Conservation (phyloP, 2,797 vertebrate species). For the Tapirus indicus region DNA sequence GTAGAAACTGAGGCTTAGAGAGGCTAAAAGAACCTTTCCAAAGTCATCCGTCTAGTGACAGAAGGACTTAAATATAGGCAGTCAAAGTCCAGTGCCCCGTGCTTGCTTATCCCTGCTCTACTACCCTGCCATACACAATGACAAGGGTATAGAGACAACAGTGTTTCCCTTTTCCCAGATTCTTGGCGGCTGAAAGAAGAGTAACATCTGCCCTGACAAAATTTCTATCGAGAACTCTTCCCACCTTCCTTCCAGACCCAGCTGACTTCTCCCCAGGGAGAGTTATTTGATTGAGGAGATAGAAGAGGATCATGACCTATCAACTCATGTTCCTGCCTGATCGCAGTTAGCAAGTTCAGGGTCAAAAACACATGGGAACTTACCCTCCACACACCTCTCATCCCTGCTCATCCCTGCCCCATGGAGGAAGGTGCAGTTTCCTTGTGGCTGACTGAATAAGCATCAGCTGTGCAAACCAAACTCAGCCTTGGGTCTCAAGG, state of each 20-base stretch:
- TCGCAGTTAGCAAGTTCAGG: not conserved
- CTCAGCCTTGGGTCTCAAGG: not conserved
- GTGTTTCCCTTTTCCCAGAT: not conserved
- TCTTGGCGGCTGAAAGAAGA: not conserved
- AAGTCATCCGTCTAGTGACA: not conserved
- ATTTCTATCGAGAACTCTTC: not conserved
- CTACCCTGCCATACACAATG: not conserved
- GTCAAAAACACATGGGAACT: not conserved
- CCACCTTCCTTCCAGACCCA: not conserved
- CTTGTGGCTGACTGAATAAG: not conserved
- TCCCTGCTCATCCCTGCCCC: accelerated
- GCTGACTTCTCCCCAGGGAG: not conserved
- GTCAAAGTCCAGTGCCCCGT: accelerated
- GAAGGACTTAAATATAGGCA: not conserved
- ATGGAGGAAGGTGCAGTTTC: not conserved
- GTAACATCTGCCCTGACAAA: not conserved
- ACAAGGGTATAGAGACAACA: not conserved
- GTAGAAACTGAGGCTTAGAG: not conserved
- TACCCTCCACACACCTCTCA: not conserved
- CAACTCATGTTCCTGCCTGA: not conserved
- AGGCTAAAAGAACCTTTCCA: not conserved
- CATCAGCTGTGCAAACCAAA: not conserved
- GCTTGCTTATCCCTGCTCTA: not conserved
- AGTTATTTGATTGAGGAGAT: not conserved
- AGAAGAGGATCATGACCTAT: not conserved